These are phyloP conservation scores for Xestia ashworthii DNA, from an alignment of 2,888 invertebrate genomes.

Conservation along the genomic window DNA sequence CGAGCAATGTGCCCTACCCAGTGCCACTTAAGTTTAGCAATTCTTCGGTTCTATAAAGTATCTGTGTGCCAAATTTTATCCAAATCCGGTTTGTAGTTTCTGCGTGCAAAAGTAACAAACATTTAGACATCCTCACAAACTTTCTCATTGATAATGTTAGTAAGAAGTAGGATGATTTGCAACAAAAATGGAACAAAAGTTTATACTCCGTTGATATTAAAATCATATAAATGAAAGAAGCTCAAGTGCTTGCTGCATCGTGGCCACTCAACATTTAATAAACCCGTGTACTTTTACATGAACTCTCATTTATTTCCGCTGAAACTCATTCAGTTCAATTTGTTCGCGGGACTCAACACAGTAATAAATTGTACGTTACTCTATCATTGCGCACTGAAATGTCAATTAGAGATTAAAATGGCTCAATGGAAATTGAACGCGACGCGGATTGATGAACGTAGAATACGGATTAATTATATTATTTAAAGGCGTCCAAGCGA, in stretches of 20 bases:
- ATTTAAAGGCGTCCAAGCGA: conserved; percentile 68
- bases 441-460: conserved; percentile 78
- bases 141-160: too few relatives aligned
- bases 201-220: conserved; percentile 25
- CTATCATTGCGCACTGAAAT: conserved; percentile 78
- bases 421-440: conserved; percentile 77
- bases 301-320: conserved; percentile 57
- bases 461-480: conserved; percentile 79
- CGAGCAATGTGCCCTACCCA: too few relatives aligned
- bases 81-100: too few relatives aligned
- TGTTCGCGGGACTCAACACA: conserved; percentile 58
- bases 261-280: conserved; percentile 53
- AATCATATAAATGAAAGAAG: conserved; percentile 36
- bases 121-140: too few relatives aligned
- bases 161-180: not conserved
- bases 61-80: too few relatives aligned
- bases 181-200: conserved; percentile 5
- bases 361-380: conserved; percentile 76
- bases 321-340: conserved; percentile 64
- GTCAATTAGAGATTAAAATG: conserved; percentile 84
- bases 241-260: conserved; percentile 57
- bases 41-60: too few relatives aligned
- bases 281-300: conserved; percentile 55
- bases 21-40: too few relatives aligned
- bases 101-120: too few relatives aligned